phyloP scores from a whole-genome alignment of 2,113 vertebrate species.

The Mystacornis crossleyi region DNA sequence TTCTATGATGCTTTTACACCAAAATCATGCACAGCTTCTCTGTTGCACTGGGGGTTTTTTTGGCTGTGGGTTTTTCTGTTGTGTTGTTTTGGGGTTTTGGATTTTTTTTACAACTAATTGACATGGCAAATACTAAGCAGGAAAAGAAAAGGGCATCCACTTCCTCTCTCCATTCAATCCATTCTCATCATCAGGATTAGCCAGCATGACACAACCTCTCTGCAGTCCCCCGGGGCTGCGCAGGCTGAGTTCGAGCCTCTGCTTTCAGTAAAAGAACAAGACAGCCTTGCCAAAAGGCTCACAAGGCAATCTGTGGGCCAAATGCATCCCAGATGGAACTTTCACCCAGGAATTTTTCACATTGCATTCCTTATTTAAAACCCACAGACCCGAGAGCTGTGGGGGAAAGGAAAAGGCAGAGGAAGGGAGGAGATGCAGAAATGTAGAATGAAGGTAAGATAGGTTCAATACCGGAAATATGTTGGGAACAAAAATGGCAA shows the following conservation, averaged over 20 bases:
- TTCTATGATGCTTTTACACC: background rate
- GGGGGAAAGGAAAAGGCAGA: background rate
- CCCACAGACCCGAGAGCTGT: background rate
- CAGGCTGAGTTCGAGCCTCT: conserved; percentile 19
- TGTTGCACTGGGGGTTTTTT: background rate
- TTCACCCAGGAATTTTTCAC: conserved; percentile 12
- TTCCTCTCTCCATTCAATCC: conserved; percentile 67
- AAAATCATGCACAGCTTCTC: background rate
- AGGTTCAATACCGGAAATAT: background rate
- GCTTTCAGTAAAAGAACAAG: conserved; percentile 29
- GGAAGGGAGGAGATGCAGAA: background rate
- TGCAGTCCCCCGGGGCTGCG: conserved; percentile 10
- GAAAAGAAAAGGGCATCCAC: conserved; percentile 57
- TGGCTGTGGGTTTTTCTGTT: background rate
- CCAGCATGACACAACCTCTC: conserved; percentile 46
- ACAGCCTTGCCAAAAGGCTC: background rate
- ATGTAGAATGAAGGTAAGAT: background rate
- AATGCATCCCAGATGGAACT: conserved; percentile 41
- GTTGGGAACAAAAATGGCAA: background rate
- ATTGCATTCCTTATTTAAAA: background rate
- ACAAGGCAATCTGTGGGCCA: background rate
- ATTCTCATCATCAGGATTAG: conserved; percentile 61
- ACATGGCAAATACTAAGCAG: conserved; percentile 42
- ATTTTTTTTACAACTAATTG: background rate
- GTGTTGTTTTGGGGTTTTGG: background rate